Evolutionary conservation across 1,140 invertebrate species (phyloP).

Genomic region (Luehdorfia chinensis): DNA sequence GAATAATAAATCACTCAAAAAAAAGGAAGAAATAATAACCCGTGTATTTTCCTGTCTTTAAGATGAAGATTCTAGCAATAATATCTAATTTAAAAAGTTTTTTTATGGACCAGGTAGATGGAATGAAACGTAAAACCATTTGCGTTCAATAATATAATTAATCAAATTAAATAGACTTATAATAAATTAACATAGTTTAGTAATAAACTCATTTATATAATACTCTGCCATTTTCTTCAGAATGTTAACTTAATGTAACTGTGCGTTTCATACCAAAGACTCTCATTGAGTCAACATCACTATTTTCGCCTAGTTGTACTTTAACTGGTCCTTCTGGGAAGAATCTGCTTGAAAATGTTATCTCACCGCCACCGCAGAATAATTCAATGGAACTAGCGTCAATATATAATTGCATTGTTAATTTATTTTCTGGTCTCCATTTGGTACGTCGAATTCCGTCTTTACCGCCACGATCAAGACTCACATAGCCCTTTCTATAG

Average conservation of each 20-base stretch:
- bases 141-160: no score
- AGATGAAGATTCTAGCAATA: no score
- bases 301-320: slow-evolving; percentile 29
- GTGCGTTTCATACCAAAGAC: slow-evolving; percentile 37
- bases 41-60: no score
- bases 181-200: no score
- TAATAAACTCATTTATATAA: no score
- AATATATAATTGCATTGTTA: slow-evolving; percentile 44
- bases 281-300: slow-evolving; percentile 24
- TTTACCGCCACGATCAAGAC: slow-evolving; percentile 42
- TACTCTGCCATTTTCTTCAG: no score
- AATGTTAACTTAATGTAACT: not conserved
- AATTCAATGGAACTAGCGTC: slow-evolving; percentile 68
- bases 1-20: no score
- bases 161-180: no score
- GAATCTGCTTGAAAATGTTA: slow-evolving; percentile 55
- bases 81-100: no score
- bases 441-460: slow-evolving; percentile 43
- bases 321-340: slow-evolving; percentile 39
- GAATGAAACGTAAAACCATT: no score
- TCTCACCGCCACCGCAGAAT: slow-evolving; percentile 61
- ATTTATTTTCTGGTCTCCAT: slow-evolving; percentile 35
- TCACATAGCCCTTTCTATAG: slow-evolving; percentile 23
- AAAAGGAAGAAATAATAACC: no score
- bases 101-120: no score